A percentile compares a stretch with the other conserved stretches of the same genome.
Conservation (phyloP, 2,797 vertebrate species). For the Molothrus aeneus region DNA sequence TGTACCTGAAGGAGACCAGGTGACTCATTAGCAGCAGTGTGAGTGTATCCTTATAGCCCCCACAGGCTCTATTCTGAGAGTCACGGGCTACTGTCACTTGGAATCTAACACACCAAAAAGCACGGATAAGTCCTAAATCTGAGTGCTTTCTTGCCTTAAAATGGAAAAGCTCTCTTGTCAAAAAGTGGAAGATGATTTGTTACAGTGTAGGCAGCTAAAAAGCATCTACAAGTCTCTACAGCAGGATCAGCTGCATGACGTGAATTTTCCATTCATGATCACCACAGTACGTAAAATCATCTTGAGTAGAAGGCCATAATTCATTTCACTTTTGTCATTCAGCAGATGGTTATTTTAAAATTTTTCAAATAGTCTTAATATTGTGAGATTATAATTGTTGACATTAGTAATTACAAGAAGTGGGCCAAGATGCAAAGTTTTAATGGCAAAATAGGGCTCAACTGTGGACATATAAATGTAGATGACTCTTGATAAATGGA, state of each 20-base stretch:
- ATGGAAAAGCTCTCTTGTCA: background rate
- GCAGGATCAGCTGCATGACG: background rate
- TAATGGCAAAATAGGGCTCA: background rate
- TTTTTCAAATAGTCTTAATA: background rate
- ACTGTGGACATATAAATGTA: background rate
- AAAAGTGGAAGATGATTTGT: background rate
- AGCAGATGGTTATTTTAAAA: background rate
- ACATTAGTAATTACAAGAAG: background rate
- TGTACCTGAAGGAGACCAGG: background rate
- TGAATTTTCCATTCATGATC: background rate
- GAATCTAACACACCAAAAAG: background rate
- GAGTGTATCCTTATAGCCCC: background rate
- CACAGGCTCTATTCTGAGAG: background rate
- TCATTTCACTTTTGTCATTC: background rate
- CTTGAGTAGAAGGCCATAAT: background rate
- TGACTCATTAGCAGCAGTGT: background rate
- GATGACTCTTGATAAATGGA: background rate
- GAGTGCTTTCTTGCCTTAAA: background rate
- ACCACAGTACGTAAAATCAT: background rate
- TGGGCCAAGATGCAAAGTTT: background rate
- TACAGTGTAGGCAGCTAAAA: background rate
- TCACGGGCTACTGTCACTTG: background rate
- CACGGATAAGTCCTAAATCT: background rate
- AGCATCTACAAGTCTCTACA: background rate
- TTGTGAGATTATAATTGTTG: background rate